Evolutionary conservation across 2,888 invertebrate species (phyloP).

Genomic region (Polydrusus pterygomalis): DNA sequence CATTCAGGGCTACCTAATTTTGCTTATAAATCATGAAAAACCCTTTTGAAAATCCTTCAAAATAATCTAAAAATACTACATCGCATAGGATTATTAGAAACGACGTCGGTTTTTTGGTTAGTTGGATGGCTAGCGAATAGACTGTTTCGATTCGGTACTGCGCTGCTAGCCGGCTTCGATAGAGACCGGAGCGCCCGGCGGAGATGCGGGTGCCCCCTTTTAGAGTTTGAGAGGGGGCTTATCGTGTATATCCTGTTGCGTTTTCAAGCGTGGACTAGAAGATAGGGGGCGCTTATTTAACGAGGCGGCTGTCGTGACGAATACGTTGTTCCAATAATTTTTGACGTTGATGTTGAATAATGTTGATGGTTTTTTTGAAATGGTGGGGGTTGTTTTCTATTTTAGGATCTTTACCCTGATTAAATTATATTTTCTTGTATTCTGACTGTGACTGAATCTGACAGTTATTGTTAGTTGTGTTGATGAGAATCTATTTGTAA

Average conservation of each 20-base stretch:
- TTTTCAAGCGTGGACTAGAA: conserved; percentile 28
- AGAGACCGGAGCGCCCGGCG: conserved; percentile 51
- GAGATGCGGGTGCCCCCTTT: conserved; percentile 52
- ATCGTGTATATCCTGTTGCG: conserved; percentile 48
- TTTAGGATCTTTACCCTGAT: neutral
- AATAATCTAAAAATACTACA: conserved; percentile 41
- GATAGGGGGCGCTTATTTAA: conserved; percentile 41
- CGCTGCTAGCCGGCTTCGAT: conserved; percentile 42
- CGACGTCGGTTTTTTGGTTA: conserved; percentile 43
- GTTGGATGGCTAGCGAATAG: conserved; percentile 45
- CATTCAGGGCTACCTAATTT: conserved; percentile 2
- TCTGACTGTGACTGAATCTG: neutral
- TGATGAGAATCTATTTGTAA: neutral
- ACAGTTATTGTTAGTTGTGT: neutral
- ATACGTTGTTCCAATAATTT: conserved; percentile 4
- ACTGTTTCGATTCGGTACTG: conserved; percentile 49
- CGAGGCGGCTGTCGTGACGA: conserved; percentile 1
- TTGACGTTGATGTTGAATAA: neutral
- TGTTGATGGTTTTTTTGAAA: conserved; percentile 11
- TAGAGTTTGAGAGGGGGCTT: conserved; percentile 40
- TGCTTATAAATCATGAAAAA: conserved; percentile 23
- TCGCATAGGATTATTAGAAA: conserved; percentile 18
- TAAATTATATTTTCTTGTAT: neutral
- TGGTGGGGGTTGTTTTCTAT: neutral
- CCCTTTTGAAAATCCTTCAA: conserved; percentile 20